Evolutionary conservation across 1,140 invertebrate species (phyloP).

Genomic region (Agraylea sexmaculata): DNA sequence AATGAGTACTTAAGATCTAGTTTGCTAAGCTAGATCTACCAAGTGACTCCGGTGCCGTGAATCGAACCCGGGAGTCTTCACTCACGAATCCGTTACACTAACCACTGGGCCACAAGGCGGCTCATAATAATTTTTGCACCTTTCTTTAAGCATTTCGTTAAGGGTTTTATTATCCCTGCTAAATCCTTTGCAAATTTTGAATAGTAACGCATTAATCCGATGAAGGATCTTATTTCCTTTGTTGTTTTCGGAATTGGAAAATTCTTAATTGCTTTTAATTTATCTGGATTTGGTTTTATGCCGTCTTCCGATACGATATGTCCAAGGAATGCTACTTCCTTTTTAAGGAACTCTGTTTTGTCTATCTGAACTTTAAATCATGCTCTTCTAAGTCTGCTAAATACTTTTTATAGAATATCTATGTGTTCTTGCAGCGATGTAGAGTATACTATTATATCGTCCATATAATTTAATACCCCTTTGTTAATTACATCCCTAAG

Average conservation of each 20-base stretch:
- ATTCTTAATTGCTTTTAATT: conserved; percentile 20
- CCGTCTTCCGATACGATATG: too few relatives aligned
- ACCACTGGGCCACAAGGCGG: too few relatives aligned
- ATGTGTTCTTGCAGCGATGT: conserved; percentile 22
- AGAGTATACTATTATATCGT: conserved; percentile 24
- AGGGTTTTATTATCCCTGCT: conserved; percentile 20
- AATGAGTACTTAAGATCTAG: too few relatives aligned
- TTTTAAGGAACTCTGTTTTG: conserved; percentile 23
- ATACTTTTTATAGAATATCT: conserved; percentile 18
- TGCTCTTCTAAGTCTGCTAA: conserved; percentile 17
- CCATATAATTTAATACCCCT: conserved; percentile 26
- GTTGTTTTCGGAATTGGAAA: conserved; percentile 19
- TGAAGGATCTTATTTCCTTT: conserved; percentile 22
- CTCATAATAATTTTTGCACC: conserved; percentile 12
- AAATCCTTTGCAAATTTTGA: conserved; percentile 23
- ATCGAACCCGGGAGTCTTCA: too few relatives aligned
- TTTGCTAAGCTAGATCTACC: too few relatives aligned
- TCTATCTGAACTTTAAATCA: conserved; percentile 23
- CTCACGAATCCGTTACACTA: too few relatives aligned
- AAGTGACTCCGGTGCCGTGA: too few relatives aligned
- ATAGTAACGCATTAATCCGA: conserved; percentile 24
- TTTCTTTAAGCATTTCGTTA: conserved; percentile 18
- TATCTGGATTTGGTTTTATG: too few relatives aligned
- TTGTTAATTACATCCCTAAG: conserved; percentile 21
- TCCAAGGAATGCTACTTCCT: conserved; percentile 22